Percentiles rank a stretch among this genome's conserved stretches.
phyloP scores from a whole-genome alignment of 1,140 invertebrate species.

The Cotesia chilonis region DNA sequence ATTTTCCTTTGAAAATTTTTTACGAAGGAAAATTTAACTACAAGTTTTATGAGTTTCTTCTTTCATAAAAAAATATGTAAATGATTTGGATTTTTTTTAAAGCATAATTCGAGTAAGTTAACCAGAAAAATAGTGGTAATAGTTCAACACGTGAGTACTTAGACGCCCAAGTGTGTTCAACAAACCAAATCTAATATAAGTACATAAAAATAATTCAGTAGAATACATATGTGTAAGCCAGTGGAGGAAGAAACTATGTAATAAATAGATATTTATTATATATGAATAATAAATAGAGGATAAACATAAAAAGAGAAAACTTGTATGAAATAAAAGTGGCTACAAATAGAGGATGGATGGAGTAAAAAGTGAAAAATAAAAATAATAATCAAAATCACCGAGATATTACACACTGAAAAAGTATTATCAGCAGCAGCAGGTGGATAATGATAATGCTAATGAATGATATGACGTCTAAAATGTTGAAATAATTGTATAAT shows the following conservation, averaged over 20 bases:
- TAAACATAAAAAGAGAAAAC: slow-evolving; percentile 20
- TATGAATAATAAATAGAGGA: too few species aligned
- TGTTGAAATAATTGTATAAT: slow-evolving; percentile 34
- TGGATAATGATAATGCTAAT: neutral
- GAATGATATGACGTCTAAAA: slow-evolving; percentile 9
- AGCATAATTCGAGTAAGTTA: too few species aligned
- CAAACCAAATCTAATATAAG: slow-evolving; percentile 11
- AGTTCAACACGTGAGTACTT: neutral
- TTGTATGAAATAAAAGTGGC: slow-evolving; percentile 1
- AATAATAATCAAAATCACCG: too few species aligned
- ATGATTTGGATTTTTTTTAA: too few species aligned
- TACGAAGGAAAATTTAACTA: too few species aligned
- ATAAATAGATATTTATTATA: neutral
- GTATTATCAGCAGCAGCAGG: neutral
- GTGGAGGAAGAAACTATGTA: neutral
- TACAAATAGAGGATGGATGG: neutral
- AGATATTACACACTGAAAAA: neutral
- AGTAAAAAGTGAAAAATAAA: neutral
- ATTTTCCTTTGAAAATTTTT: too few species aligned
- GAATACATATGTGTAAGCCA: neutral
- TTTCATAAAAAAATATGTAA: too few species aligned
- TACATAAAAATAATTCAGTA: slow-evolving; percentile 6
- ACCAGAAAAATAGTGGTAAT: too few species aligned
- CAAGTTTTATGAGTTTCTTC: too few species aligned
- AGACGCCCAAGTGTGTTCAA: slow-evolving; percentile 27